Evolutionary conservation across 2,797 vertebrate species (phyloP).

Genomic region (Spheniscus humboldti): DNA sequence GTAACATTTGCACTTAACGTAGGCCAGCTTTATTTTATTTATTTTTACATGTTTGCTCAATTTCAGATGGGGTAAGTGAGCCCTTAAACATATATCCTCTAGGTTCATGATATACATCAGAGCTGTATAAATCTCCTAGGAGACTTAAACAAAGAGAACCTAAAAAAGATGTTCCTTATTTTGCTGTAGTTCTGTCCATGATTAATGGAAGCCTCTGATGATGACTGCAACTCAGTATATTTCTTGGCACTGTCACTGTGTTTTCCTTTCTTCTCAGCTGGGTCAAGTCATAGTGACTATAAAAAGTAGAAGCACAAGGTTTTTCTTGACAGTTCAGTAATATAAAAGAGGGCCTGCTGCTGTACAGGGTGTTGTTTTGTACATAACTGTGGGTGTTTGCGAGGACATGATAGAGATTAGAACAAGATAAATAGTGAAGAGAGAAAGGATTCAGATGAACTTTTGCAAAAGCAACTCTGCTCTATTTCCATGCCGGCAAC

Average conservation of each 20-base stretch:
- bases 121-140: conserved; percentile 38
- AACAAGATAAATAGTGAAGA: background rate
- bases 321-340: conserved; percentile 50
- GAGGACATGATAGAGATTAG: background rate
- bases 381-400: conserved; percentile 1
- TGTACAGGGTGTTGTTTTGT: conserved; percentile 42
- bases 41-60: conserved; percentile 10
- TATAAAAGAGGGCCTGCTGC: conserved; percentile 27
- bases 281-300: conserved; percentile 53
- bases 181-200: conserved; percentile 34
- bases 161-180: conserved; percentile 67
- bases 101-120: conserved; percentile 39
- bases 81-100: conserved; percentile 28
- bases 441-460: background rate
- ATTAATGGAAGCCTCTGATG: conserved; percentile 60
- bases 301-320: conserved; percentile 43
- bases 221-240: conserved; percentile 48
- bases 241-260: conserved; percentile 53
- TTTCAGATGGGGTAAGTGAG: conserved; percentile 10
- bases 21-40: conserved; percentile 46
- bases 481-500: background rate
- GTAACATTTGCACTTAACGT: background rate
- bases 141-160: conserved; percentile 48
- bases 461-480: background rate
- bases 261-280: conserved; percentile 62